These are phyloP conservation scores for Platycercus adscitus DNA, from an alignment of 2,113 vertebrate species.

Conservation along the genomic window DNA sequence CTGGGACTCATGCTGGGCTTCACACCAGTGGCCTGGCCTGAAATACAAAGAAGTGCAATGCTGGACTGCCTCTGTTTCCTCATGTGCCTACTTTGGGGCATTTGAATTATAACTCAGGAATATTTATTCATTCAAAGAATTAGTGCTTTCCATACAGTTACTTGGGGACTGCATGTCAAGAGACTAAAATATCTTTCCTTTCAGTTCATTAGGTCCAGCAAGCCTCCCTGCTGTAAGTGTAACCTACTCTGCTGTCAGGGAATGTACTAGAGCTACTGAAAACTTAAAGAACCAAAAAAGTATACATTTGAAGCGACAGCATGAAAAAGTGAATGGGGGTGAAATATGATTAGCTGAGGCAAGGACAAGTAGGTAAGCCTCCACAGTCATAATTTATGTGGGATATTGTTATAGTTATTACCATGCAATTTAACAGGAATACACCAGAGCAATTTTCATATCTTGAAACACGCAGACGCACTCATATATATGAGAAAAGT, in stretches of 20 bases:
- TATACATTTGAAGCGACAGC: slow-evolving; percentile 55
- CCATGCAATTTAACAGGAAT: slow-evolving; percentile 72
- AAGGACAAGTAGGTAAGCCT: slow-evolving; percentile 68
- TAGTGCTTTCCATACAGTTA: not conserved
- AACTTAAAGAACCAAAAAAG: slow-evolving; percentile 24
- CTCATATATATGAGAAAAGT: slow-evolving; percentile 33
- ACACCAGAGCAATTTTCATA: slow-evolving; percentile 60
- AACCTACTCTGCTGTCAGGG: slow-evolving; percentile 41
- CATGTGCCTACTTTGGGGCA: not conserved
- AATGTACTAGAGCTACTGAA: not conserved
- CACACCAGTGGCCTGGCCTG: not conserved
- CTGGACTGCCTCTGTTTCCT: not conserved
- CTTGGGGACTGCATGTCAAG: not conserved
- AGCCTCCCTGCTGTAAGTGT: slow-evolving; percentile 9
- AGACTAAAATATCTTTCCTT: slow-evolving; percentile 19
- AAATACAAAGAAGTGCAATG: not conserved
- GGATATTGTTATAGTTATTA: slow-evolving; percentile 70
- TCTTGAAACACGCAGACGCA: slow-evolving; percentile 52
- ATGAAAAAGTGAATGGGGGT: slow-evolving; percentile 34
- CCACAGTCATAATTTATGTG: slow-evolving; percentile 60
- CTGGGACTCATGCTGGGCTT: not conserved
- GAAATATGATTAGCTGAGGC: slow-evolving; percentile 67
- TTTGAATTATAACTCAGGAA: not conserved
- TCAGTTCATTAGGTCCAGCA: slow-evolving; percentile 30
- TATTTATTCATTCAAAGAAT: not conserved